A percentile compares a stretch with the other conserved stretches of the same genome.
These are phyloP conservation scores for Drosophila sulfurigaster DNA, from an alignment of 1,140 invertebrate species.

Conservation along the genomic window DNA sequence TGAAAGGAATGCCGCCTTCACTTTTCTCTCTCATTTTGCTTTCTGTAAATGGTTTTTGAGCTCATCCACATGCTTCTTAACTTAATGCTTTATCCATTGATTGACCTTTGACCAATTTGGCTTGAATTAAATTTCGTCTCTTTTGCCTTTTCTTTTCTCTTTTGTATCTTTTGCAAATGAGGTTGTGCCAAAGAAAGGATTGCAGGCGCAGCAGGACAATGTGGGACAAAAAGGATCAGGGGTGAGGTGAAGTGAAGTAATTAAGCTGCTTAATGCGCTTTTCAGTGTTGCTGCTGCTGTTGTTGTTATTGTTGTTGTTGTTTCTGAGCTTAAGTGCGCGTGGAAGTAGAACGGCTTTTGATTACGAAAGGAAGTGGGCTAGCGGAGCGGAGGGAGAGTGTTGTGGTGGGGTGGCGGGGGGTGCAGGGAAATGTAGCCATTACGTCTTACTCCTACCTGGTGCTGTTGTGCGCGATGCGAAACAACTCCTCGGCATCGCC, in stretches of 20 bases:
- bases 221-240: background rate
- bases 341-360: no score
- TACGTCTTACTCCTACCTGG: conserved; percentile 38
- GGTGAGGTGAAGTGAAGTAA: conserved; percentile 23
- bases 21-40: background rate
- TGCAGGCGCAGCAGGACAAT: background rate
- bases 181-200: background rate
- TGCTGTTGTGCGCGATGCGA: conserved; percentile 54
- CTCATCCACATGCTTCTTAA: no score
- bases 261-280: conserved; percentile 20
- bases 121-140: conserved; percentile 7
- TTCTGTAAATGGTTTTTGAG: no score
- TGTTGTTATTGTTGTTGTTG: no score
- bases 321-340: background rate
- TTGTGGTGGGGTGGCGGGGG: background rate
- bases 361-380: no score
- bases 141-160: no score
- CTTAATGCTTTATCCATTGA: background rate
- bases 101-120: conserved; percentile 10
- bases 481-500: conserved; percentile 39
- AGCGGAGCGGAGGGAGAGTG: background rate
- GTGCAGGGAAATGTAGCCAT: background rate
- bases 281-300: no score
- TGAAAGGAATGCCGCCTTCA: background rate
- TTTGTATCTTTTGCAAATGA: no score